Evolutionary conservation across 2,113 vertebrate genomes (phyloP).

Genomic region (Pyxicephalus adspersus): DNA sequence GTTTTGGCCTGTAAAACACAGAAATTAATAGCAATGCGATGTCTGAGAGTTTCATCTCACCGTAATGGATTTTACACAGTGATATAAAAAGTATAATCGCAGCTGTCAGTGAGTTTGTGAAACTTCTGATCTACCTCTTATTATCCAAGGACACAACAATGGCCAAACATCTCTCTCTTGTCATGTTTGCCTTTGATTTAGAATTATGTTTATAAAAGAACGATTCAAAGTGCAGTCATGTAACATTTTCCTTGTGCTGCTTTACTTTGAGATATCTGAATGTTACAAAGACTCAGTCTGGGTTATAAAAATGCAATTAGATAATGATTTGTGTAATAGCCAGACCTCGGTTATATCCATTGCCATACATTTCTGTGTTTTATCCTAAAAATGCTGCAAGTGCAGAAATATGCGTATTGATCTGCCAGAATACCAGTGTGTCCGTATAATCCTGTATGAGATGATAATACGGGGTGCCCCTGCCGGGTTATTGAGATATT

Average conservation of each 20-base stretch:
- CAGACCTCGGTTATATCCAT: background rate
- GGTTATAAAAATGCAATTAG: background rate
- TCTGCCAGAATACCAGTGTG: too few relatives aligned
- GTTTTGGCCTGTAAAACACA: background rate
- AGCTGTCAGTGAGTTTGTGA: background rate
- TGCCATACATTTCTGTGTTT: background rate
- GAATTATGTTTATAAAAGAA: background rate
- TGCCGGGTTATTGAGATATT: too few relatives aligned
- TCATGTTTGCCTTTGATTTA: background rate
- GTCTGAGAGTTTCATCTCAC: background rate
- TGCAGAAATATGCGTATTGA: too few relatives aligned
- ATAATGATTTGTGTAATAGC: background rate
- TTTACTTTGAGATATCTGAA: background rate
- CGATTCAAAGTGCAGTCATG: background rate
- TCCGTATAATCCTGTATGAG: too few relatives aligned
- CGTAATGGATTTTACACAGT: conserved; percentile 3
- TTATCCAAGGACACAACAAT: background rate
- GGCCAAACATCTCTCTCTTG: too few relatives aligned
- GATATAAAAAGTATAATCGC: background rate
- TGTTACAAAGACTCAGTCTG: background rate
- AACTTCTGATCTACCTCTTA: background rate
- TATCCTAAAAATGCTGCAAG: too few relatives aligned
- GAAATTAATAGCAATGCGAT: background rate
- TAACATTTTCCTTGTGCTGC: background rate
- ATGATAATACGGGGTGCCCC: too few relatives aligned